Percentiles rank a stretch among this genome's conserved stretches.
phyloP scores from a whole-genome alignment of 2,797 vertebrate genomes.

The Phrynocephalus guinanensis region DNA sequence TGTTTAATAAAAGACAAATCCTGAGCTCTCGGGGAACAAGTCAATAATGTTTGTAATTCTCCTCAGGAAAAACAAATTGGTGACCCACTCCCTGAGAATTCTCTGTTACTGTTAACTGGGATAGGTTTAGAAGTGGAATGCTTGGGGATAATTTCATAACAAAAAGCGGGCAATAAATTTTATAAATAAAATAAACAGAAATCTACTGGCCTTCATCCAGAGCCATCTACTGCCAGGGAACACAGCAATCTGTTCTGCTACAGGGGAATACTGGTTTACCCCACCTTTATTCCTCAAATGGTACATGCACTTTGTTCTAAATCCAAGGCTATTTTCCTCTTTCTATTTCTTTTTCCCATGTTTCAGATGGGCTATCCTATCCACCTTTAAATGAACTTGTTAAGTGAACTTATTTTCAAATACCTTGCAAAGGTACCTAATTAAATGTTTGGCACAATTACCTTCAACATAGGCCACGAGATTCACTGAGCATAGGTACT shows the following conservation, averaged over 20 bases:
- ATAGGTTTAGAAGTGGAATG: conserved; percentile 20
- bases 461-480: background rate
- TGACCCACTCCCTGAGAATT: background rate
- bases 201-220: background rate
- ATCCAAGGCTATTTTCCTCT: background rate
- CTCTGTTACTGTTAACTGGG: conserved; percentile 17
- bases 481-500: background rate
- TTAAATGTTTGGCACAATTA: background rate
- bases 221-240: too few species aligned
- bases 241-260: background rate
- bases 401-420: background rate
- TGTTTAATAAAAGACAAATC: conserved; percentile 60
- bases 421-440: background rate
- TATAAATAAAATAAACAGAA: background rate
- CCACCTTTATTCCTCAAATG: conserved; percentile 4
- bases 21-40: background rate
- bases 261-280: background rate
- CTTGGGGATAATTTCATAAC: background rate
- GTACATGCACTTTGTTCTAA: background rate
- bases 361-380: background rate
- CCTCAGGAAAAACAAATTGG: conserved; percentile 43
- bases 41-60: conserved; percentile 44
- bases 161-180: background rate
- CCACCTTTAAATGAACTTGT: background rate
- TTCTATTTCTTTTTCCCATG: background rate